Evolutionary conservation across 2,888 invertebrate species (phyloP), one percentile per base, ranked within the genome.

Genomic region (Pyrocoelia pectoralis): DNA sequence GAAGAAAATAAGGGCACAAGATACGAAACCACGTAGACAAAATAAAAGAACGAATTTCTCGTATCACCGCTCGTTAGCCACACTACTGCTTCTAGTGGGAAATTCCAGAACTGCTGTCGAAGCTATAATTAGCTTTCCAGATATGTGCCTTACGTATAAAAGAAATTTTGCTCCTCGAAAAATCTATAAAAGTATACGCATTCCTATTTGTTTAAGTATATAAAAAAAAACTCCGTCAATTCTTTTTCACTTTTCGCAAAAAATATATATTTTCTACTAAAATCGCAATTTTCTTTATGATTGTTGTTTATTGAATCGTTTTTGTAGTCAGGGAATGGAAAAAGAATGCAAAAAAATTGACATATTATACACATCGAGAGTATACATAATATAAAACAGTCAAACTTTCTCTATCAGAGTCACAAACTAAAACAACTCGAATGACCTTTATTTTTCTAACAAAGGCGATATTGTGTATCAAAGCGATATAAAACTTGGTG

Each of bases 81-180:
- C 61, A 64, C 64, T 57, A 56, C 62, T 56, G 63, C 57, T 60
- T 66, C 65, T 65, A 61, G 63, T 66, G 68, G 67, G 59, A 66
- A 66, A 68, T 68, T 68, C 63, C 65, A 61, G 52, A 68, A 68
- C 66, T 67, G 69, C 68, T 68, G 71, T 68, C 67, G 66, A 63
- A 68, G 68, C 66, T 61, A 63, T 71, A 71, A 71, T 71, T 71
- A 70, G 67, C 66, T 71, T 71, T 71, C 68, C 61, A 64, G 66
- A 59, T 61, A 56, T 67, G 58, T 64, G 64, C 61, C 64, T 61
- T 64, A 64, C 61, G 41, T 62, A 57, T 56, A 60, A 55, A 61
- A 54, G 64, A 59, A 56, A 41, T 58, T 64, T 62, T 57, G 2
- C 33, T 41, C n/a, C 8, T 10, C 8, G 10, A 8, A n/a, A 33